phyloP scores from a whole-genome alignment of 2,797 vertebrate species.

The Crypturellus tataupa region DNA sequence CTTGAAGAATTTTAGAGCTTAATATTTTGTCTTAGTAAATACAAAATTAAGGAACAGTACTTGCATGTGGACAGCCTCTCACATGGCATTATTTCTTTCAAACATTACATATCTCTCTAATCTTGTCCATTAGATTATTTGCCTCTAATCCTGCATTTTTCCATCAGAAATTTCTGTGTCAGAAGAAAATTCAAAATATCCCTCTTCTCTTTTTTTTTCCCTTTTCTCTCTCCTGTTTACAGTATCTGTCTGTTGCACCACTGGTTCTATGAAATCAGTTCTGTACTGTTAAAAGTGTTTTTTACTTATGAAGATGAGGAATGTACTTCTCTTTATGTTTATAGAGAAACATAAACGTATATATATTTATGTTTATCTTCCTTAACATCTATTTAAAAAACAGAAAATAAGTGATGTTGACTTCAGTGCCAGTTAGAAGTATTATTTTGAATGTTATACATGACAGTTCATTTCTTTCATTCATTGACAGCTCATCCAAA shows the following conservation, averaged over 20 bases:
- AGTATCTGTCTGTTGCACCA: neutral
- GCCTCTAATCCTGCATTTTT: neutral
- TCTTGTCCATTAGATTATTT: neutral
- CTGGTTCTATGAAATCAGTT: neutral
- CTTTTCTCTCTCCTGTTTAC: neutral
- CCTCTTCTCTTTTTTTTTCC: too few species aligned
- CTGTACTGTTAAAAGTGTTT: neutral
- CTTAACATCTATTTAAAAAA: conserved; percentile 40
- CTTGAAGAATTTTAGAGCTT: neutral
- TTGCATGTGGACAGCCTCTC: neutral
- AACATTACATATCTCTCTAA: neutral
- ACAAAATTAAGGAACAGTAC: neutral
- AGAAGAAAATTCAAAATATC: neutral
- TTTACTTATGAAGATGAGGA: neutral
- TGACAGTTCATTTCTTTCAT: conserved; percentile 35
- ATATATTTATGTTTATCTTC: neutral
- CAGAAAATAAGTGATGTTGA: conserved; percentile 3
- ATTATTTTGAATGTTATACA: conserved; percentile 35
- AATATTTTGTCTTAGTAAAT: neutral
- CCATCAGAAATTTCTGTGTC: neutral
- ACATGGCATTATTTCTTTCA: neutral
- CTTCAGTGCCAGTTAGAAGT: conserved; percentile 17
- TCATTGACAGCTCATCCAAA: neutral
- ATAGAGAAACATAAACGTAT: neutral
- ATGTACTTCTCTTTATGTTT: neutral